Evolutionary conservation across 1,140 invertebrate genomes (phyloP).

Genomic region (Diabrotica undecimpunctata): DNA sequence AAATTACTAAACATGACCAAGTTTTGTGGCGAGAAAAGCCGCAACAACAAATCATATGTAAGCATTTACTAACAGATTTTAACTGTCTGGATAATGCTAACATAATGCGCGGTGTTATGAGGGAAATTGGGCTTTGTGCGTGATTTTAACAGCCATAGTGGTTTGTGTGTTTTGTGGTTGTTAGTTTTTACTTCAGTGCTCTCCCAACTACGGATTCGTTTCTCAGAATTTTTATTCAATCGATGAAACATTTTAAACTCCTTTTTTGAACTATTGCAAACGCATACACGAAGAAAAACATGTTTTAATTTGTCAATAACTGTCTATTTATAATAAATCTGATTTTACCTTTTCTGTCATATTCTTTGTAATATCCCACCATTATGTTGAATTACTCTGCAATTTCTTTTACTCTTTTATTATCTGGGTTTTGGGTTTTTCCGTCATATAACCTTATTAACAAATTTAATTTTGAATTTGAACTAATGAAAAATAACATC

Average conservation of each 20-base stretch:
- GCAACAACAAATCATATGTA: conserved; percentile 48
- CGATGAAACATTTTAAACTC: too few species aligned
- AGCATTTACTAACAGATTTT: conserved; percentile 48
- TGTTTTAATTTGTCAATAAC: conserved; percentile 1
- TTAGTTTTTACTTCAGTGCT: conserved; percentile 33
- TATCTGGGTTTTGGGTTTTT: too few species aligned
- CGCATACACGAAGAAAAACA: too few species aligned
- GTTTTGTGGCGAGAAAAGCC: conserved; percentile 44
- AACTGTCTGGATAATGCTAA: conserved; percentile 47
- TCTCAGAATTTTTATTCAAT: too few species aligned
- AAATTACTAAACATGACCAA: conserved; percentile 16
- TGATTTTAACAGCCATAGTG: conserved; percentile 43
- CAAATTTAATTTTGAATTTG: too few species aligned
- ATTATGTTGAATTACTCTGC: too few species aligned
- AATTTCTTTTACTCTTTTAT: too few species aligned
- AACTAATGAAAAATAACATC: too few species aligned
- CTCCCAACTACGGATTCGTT: too few species aligned
- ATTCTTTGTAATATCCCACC: too few species aligned
- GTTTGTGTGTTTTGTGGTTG: conserved; percentile 39
- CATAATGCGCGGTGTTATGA: conserved; percentile 45
- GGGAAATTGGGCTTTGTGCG: conserved; percentile 43
- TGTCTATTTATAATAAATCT: conserved; percentile 13
- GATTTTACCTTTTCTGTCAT: conserved; percentile 12
- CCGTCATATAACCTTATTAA: too few species aligned
- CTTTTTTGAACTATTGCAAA: too few species aligned